A percentile compares a stretch with the other conserved stretches of the same genome.
Conservation (phyloP, 2,888 invertebrate genomes). For the Caenorhabditis sp. region DNA sequence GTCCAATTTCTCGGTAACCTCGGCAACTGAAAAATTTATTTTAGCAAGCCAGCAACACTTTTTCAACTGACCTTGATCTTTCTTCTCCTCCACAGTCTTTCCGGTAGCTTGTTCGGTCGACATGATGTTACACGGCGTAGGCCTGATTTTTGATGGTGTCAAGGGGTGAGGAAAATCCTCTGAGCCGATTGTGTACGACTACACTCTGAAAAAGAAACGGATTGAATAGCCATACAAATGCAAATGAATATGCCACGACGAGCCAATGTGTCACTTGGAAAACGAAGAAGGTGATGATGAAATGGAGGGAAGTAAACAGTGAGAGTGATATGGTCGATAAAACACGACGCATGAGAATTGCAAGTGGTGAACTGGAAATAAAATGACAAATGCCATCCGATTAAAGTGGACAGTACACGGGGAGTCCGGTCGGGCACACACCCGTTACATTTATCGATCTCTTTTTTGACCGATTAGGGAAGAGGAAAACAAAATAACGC, state of each 20-base stretch:
- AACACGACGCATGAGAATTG: too few relatives aligned
- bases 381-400: too few relatives aligned
- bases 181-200: slow-evolving; percentile 56
- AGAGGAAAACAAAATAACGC: too few relatives aligned
- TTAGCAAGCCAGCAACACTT: not conserved
- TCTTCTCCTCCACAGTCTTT: slow-evolving; percentile 34
- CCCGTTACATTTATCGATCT: too few relatives aligned
- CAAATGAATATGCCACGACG: slow-evolving; percentile 12
- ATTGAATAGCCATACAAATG: slow-evolving; percentile 21
- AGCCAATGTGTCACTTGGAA: not conserved
- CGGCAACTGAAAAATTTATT: slow-evolving; percentile 30
- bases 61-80: slow-evolving; percentile 27
- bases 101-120: slow-evolving; percentile 47
- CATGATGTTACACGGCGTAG: slow-evolving; percentile 55
- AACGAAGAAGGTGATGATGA: not conserved
- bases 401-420: too few relatives aligned
- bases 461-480: too few relatives aligned
- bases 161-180: slow-evolving; percentile 62
- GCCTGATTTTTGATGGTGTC: slow-evolving; percentile 51
- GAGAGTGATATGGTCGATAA: too few relatives aligned
- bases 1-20: slow-evolving; percentile 60
- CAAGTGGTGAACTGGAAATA: too few relatives aligned
- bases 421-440: too few relatives aligned
- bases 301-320: too few relatives aligned
- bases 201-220: slow-evolving; percentile 52